Percentiles rank a stretch among this genome's conserved stretches.
These are phyloP conservation scores for Lithosia quadra DNA, from an alignment of 2,888 invertebrate genomes.

Conservation along the genomic window DNA sequence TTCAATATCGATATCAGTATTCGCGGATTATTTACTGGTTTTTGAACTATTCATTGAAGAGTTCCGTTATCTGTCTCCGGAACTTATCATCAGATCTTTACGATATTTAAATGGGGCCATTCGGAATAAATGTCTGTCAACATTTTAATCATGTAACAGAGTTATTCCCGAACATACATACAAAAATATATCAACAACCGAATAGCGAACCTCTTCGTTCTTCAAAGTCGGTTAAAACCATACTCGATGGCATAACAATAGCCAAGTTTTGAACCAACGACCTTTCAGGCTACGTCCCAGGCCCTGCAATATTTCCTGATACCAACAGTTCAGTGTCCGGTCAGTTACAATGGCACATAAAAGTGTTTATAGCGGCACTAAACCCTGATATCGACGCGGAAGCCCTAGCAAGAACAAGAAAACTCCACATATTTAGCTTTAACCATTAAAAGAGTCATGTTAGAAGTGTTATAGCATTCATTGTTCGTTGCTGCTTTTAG, in stretches of 20 bases:
- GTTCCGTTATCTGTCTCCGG: no score
- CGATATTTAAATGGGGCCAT: no score
- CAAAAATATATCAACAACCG: not conserved
- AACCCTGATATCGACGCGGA: conserved; percentile 50
- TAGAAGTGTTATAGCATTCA: not conserved
- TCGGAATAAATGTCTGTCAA: no score
- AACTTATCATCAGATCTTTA: no score
- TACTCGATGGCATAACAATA: conserved; percentile 9
- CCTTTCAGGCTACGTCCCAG: conserved; percentile 3
- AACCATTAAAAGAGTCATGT: conserved; percentile 11
- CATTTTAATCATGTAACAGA: no score
- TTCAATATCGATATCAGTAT: no score
- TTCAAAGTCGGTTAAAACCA: no score
- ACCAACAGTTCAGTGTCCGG: conserved; percentile 49
- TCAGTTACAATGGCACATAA: conserved; percentile 52
- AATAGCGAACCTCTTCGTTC: no score
- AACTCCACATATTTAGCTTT: conserved; percentile 10
- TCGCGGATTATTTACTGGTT: no score
- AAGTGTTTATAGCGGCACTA: conserved; percentile 48
- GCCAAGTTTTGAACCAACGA: conserved; percentile 3
- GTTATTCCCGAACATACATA: no score
- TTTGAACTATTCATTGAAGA: no score
- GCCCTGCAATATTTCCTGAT: conserved; percentile 32
- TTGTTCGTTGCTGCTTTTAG: not conserved
- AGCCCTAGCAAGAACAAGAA: conserved; percentile 21